phyloP scores from a whole-genome alignment of 2,888 invertebrate genomes.

The Xylocampa areola region DNA sequence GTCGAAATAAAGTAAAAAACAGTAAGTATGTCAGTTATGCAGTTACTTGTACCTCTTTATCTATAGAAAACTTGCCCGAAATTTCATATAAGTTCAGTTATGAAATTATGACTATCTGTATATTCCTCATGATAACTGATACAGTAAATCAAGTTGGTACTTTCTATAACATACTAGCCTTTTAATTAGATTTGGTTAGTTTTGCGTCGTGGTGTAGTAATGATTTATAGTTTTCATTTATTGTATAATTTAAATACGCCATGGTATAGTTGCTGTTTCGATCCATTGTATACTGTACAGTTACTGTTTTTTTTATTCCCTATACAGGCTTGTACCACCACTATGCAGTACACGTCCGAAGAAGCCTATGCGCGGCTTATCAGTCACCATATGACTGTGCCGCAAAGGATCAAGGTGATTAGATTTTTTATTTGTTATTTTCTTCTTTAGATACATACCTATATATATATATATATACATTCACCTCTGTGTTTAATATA shows the following conservation, averaged over 20 bases:
- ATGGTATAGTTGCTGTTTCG: background rate
- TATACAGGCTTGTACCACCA: constrained; percentile 49
- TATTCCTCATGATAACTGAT: too few species aligned
- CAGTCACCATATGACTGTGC: constrained; percentile 88
- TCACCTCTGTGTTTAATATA: too few species aligned
- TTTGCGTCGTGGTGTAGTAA: background rate
- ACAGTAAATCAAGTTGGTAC: too few species aligned
- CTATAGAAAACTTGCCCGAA: background rate
- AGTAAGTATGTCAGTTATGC: constrained; percentile 29
- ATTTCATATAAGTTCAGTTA: constrained; percentile 1
- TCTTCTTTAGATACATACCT: too few species aligned
- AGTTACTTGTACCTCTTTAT: background rate
- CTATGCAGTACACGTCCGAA: constrained; percentile 83
- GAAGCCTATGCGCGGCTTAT: constrained; percentile 86
- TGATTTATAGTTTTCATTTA: too few species aligned
- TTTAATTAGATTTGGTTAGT: too few species aligned
- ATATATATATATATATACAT: too few species aligned
- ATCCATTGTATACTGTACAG: constrained; percentile 1
- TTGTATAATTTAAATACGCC: too few species aligned
- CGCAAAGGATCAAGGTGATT: constrained; percentile 86
- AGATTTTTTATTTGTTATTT: too few species aligned
- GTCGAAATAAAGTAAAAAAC: constrained; percentile 28
- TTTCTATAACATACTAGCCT: too few species aligned
- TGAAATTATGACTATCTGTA: too few species aligned
- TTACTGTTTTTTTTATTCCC: constrained; percentile 13